Evolutionary conservation across 2,888 invertebrate species (phyloP).

Genomic region (Rhingia rostrata): DNA sequence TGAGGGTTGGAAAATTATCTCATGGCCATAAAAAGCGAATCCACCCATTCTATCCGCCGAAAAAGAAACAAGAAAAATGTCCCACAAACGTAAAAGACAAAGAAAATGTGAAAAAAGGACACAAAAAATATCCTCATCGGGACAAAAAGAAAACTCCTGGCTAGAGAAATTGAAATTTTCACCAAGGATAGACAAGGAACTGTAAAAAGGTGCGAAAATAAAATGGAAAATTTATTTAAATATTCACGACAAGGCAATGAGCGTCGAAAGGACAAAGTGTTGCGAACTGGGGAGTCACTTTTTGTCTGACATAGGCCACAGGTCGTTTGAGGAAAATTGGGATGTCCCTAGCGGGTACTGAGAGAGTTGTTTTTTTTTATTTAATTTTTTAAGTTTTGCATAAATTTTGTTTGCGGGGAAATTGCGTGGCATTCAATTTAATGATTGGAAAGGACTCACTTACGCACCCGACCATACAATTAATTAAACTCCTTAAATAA

Average conservation of each 20-base stretch:
- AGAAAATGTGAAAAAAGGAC: neutral
- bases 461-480: too few relatives aligned
- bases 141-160: constrained; percentile 3
- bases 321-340: constrained; percentile 1
- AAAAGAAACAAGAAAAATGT: constrained; percentile 1
- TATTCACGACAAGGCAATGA: constrained; percentile 32
- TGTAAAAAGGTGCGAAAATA: constrained; percentile 39
- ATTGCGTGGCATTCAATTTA: neutral
- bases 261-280: constrained; percentile 1
- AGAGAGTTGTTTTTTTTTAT: constrained; percentile 9
- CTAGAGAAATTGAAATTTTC: constrained; percentile 44
- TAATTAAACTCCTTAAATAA: too few relatives aligned
- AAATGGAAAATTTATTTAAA: constrained; percentile 52
- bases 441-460: too few relatives aligned
- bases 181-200: constrained; percentile 6
- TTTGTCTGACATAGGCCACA: neutral
- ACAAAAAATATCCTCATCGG: neutral
- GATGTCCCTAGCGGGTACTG: neutral
- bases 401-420: neutral
- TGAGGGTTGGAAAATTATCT: constrained; percentile 50
- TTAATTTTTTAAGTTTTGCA: constrained; percentile 27
- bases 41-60: neutral
- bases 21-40: constrained; percentile 21
- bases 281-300: neutral
- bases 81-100: neutral